Conservation (phyloP, 1,140 invertebrate species). For the Formica exsecta region DNA sequence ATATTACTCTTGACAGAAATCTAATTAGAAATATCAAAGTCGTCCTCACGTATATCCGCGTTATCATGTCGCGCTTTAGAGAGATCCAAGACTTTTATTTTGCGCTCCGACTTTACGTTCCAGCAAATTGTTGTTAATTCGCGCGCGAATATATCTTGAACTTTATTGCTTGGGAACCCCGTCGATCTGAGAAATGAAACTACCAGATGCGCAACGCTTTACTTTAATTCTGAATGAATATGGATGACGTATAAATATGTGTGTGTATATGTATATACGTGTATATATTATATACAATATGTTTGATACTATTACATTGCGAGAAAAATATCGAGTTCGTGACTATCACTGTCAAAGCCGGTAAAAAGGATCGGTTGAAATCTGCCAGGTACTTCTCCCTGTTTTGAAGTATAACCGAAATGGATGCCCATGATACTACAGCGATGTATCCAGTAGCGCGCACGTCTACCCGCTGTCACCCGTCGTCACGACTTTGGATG, state of each 20-base stretch:
- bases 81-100: conserved; percentile 17
- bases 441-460: conserved; percentile 15
- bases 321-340: not conserved
- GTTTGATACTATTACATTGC: not conserved
- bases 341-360: not conserved
- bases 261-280: too few species aligned
- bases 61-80: conserved; percentile 25
- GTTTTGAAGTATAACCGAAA: conserved; percentile 8
- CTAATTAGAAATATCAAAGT: conserved; percentile 61
- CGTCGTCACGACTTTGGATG: conserved; percentile 57
- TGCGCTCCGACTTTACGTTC: conserved; percentile 20
- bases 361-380: conserved; percentile 3
- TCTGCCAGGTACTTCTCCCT: not conserved
- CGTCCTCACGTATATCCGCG: conserved; percentile 1
- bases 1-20: conserved; percentile 20
- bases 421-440: conserved; percentile 21
- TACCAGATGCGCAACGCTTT: not conserved
- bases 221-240: conserved; percentile 15
- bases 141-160: conserved; percentile 11
- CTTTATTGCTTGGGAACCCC: conserved; percentile 8
- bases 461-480: conserved; percentile 53
- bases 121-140: conserved; percentile 29
- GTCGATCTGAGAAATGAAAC: conserved; percentile 16
- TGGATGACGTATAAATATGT: not conserved
- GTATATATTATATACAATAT: too few species aligned